Percentiles rank a stretch among this genome's conserved stretches.
Conservation (phyloP, 1,140 invertebrate genomes). For the Trichomalopsis sarcophagae region DNA sequence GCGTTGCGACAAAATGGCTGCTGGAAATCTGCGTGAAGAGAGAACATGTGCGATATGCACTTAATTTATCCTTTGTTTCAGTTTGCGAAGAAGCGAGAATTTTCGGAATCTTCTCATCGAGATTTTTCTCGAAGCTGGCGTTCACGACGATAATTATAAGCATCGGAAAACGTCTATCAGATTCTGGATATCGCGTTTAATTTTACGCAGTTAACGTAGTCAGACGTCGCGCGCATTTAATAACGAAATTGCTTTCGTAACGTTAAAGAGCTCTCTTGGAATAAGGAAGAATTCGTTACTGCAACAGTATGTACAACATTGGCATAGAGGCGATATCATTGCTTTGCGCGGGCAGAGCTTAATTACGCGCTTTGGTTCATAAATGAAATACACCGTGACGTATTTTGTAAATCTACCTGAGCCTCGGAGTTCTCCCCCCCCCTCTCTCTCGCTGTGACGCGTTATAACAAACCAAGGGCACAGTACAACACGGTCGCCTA, state of each 20-base stretch:
- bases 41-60: too few relatives aligned
- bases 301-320: not conserved
- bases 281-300: not conserved
- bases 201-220: not conserved
- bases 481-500: not conserved
- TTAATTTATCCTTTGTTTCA: too few relatives aligned
- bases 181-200: not conserved
- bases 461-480: constrained; percentile 7
- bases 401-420: constrained; percentile 1
- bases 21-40: not conserved
- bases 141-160: not conserved
- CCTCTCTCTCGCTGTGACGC: not conserved
- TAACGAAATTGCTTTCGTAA: not conserved
- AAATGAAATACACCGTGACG: not conserved
- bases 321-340: not conserved
- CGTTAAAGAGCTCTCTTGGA: too few relatives aligned
- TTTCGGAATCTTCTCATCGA: too few relatives aligned
- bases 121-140: not conserved
- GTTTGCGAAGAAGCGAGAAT: too few relatives aligned
- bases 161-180: too few relatives aligned
- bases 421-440: not conserved
- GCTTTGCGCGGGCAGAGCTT: not conserved
- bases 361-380: not conserved
- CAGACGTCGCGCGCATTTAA: not conserved
- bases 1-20: constrained; percentile 3